These are phyloP conservation scores for Ptilorrhoa leucosticta DNA, from an alignment of 2,113 vertebrate genomes.

Conservation along the genomic window DNA sequence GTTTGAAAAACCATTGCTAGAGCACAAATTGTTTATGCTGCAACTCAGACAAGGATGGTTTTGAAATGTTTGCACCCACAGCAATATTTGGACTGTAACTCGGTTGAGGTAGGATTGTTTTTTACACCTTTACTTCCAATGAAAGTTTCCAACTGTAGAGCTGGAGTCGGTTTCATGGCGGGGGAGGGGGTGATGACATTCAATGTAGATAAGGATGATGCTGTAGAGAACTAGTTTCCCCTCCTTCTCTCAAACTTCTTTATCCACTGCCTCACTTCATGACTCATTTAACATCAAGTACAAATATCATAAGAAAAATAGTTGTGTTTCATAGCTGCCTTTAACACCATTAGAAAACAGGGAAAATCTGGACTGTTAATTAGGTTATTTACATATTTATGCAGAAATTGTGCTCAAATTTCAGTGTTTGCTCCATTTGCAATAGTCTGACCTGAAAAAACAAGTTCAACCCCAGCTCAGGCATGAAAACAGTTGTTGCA, in stretches of 20 bases:
- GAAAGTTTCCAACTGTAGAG: neutral
- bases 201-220: neutral
- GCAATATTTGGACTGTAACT: conserved; percentile 9
- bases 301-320: conserved; percentile 31
- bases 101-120: neutral
- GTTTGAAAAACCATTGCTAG: neutral
- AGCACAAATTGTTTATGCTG: neutral
- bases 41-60: neutral
- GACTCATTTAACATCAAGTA: conserved; percentile 58
- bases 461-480: neutral
- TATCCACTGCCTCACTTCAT: conserved; percentile 26
- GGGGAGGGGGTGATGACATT: conserved; percentile 8
- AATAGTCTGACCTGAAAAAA: neutral
- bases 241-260: neutral
- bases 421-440: neutral
- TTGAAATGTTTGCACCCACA: neutral
- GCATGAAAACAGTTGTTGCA: neutral
- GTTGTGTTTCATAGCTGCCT: neutral
- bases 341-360: neutral
- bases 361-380: neutral
- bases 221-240: conserved; percentile 5
- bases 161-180: neutral
- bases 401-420: neutral
- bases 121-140: neutral
- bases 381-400: neutral